These are phyloP conservation scores for Carlito syrichta DNA, from an alignment of 2,113 vertebrate species.

Conservation along the genomic window DNA sequence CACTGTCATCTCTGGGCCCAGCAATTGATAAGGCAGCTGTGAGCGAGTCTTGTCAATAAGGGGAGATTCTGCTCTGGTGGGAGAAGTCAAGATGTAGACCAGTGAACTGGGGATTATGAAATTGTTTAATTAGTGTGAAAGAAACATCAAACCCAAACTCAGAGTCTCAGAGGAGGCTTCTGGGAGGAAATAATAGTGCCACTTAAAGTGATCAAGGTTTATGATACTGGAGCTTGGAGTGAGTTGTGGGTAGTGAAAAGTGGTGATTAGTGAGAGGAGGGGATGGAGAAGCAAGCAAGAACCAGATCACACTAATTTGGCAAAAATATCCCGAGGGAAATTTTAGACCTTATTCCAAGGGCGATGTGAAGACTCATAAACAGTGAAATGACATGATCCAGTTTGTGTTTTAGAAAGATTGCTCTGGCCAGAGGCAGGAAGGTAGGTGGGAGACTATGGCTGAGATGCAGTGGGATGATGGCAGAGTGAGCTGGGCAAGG, in stretches of 20 bases:
- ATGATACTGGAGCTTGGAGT: background rate
- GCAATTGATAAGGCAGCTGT: background rate
- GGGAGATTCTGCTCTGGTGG: background rate
- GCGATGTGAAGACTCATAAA: background rate
- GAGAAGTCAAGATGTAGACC: background rate
- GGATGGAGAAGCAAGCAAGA: background rate
- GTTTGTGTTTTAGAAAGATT: background rate
- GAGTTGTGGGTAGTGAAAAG: background rate
- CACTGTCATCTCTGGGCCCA: background rate
- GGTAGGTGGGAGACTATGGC: background rate
- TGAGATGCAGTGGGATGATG: background rate
- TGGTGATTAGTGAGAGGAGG: background rate
- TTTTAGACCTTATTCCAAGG: background rate
- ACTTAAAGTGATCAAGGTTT: background rate
- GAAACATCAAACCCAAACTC: background rate
- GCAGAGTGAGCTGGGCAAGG: background rate
- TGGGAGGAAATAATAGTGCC: background rate
- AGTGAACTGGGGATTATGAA: background rate
- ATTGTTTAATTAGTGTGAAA: background rate
- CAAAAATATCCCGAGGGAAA: background rate
- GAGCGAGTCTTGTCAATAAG: background rate
- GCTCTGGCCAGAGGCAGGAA: background rate
- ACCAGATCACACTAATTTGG: background rate
- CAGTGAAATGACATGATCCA: background rate
- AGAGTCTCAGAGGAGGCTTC: background rate